Percentiles rank a stretch among this genome's conserved stretches.
phyloP scores from a whole-genome alignment of 2,113 vertebrate genomes.

The Terrapene triunguis region DNA sequence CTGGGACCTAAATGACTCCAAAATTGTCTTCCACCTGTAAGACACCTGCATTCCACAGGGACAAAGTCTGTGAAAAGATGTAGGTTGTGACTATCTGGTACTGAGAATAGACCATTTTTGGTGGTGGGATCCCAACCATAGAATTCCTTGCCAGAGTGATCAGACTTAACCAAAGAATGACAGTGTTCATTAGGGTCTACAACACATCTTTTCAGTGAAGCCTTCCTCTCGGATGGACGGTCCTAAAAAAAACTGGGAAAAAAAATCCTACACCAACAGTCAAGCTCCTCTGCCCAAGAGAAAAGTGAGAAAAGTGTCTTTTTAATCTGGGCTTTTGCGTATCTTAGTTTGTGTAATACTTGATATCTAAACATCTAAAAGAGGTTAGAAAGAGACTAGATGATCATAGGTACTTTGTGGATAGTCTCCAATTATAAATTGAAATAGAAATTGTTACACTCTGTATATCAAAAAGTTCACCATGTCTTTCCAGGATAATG shows the following conservation, averaged over 20 bases:
- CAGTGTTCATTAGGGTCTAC: not conserved
- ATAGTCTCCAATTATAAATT: not conserved
- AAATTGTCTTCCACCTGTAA: not conserved
- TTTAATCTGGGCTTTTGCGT: not conserved
- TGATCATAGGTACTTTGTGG: not conserved
- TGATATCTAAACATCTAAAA: not conserved
- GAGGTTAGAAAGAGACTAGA: not conserved
- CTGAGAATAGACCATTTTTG: not conserved
- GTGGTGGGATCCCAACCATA: not conserved
- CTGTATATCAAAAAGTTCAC: not conserved
- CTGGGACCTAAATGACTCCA: not conserved
- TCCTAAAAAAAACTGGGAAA: not conserved
- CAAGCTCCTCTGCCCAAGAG: not conserved
- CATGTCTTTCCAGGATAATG: not conserved
- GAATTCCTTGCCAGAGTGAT: not conserved
- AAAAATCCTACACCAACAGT: rapidly evolving
- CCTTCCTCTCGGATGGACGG: not conserved
- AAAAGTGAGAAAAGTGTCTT: not conserved
- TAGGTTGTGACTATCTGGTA: not conserved
- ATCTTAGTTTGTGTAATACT: not conserved
- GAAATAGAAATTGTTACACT: conserved; percentile 8
- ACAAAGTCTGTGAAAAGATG: not conserved
- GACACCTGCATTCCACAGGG: not conserved
- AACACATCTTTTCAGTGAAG: not conserved
- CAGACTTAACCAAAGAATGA: not conserved